phyloP scores from a whole-genome alignment of 2,797 vertebrate genomes.

The Glyptemys insculpta region DNA sequence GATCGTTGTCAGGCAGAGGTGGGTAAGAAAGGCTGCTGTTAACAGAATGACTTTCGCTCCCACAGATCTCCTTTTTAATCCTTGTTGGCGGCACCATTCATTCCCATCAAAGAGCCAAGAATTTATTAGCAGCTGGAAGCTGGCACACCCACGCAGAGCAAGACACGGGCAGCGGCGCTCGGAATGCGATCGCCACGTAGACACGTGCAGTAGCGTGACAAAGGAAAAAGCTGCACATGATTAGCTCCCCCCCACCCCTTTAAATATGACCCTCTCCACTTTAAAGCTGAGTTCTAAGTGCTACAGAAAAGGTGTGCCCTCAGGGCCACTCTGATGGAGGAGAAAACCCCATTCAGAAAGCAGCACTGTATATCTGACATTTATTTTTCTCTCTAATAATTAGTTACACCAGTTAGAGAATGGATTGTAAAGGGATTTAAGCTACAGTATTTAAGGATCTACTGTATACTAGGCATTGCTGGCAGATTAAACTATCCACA shows the following conservation, averaged over 20 bases:
- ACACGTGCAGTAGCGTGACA: neutral
- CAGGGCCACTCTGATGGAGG: neutral
- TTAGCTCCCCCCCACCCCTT: neutral
- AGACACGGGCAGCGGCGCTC: neutral
- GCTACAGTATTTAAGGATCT: neutral
- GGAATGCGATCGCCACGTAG: neutral
- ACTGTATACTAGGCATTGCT: fast-evolving
- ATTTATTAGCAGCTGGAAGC: slow-evolving; percentile 1
- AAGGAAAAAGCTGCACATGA: neutral
- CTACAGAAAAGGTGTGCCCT: neutral
- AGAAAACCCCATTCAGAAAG: neutral
- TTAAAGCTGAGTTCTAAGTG: neutral
- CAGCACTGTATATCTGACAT: neutral
- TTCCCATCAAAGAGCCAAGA: neutral
- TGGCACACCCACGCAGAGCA: neutral
- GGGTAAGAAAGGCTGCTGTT: neutral
- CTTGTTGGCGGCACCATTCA: neutral
- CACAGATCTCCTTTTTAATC: neutral
- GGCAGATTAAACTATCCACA: fast-evolving
- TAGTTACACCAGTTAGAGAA: fast-evolving
- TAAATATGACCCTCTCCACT: neutral
- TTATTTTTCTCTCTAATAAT: neutral
- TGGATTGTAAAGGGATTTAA: neutral
- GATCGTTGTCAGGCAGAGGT: neutral
- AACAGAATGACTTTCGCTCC: neutral